A percentile compares a stretch with the other conserved stretches of the same genome.
Conservation (phyloP, 2,888 invertebrate species). For the Aporophyla lueneburgensis region DNA sequence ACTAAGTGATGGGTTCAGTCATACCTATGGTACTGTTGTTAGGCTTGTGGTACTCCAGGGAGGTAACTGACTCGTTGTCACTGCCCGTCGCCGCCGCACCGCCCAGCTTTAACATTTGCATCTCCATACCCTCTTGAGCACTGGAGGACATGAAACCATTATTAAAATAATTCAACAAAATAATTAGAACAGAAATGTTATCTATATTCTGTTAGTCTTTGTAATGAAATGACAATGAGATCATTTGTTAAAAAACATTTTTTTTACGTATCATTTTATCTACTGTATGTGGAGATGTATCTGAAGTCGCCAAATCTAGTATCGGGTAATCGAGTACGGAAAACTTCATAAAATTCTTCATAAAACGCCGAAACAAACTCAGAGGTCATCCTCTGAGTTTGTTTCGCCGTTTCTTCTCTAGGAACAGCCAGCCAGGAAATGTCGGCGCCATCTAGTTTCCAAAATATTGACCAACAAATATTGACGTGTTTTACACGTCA, state of each 20-base stretch:
- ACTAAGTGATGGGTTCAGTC: background rate
- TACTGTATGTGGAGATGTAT: background rate
- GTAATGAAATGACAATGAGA: background rate
- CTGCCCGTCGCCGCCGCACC: constrained; percentile 87
- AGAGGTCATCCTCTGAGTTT: no score
- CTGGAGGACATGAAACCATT: constrained; percentile 78
- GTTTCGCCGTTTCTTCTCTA: no score
- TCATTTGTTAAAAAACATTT: no score
- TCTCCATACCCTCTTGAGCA: constrained; percentile 95
- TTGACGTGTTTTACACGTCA: no score
- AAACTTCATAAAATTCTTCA: no score
- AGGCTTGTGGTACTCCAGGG: constrained; percentile 92
- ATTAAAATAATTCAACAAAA: background rate
- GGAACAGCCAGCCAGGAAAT: no score
- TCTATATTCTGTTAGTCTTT: no score
- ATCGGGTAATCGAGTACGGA: no score
- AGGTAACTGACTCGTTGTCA: constrained; percentile 92
- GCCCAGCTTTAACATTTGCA: constrained; percentile 92
- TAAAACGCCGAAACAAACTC: no score
- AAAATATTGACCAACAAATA: no score
- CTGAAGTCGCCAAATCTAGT: no score
- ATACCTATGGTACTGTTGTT: constrained; percentile 93
- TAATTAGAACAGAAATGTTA: background rate
- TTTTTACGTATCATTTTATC: background rate
- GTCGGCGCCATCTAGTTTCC: no score